Evolutionary conservation across 2,113 vertebrate species (phyloP).

Genomic region (Sterna hirundo): DNA sequence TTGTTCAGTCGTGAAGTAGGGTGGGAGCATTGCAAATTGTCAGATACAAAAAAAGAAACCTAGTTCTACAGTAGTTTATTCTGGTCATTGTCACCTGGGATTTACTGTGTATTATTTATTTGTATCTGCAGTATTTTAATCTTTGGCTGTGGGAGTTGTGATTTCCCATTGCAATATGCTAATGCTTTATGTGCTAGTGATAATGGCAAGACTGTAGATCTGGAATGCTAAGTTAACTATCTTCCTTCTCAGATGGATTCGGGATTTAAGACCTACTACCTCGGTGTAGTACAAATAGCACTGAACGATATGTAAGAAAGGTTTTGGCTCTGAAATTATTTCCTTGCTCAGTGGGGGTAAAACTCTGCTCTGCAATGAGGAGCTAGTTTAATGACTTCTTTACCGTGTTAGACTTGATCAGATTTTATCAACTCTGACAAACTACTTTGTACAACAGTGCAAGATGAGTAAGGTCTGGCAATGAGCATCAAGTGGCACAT

Average conservation of each 20-base stretch:
- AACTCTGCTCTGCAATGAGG: neutral
- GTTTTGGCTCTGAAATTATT: neutral
- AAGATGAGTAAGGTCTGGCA: neutral
- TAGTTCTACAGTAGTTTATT: neutral
- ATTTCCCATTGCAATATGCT: slow-evolving; percentile 44
- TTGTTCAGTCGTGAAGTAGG: neutral
- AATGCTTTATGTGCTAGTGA: neutral
- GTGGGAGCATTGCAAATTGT: neutral
- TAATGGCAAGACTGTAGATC: slow-evolving; percentile 2
- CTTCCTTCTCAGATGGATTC: neutral
- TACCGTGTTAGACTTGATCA: neutral
- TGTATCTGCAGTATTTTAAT: slow-evolving; percentile 15
- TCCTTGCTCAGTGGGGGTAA: neutral
- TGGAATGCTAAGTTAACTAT: neutral
- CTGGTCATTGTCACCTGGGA: neutral
- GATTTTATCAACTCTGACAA: neutral
- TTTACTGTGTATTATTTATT: neutral
- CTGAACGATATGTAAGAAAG: neutral
- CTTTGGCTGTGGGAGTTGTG: slow-evolving; percentile 15
- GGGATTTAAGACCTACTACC: neutral
- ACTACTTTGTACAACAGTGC: neutral
- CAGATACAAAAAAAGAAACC: neutral
- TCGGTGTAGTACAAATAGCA: neutral
- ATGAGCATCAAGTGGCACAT: neutral
- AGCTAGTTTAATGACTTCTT: neutral